Percentiles rank a stretch among this genome's conserved stretches.
Evolutionary conservation across 1,140 invertebrate genomes (phyloP).

Genomic region (Acromyrmex heyeri): DNA sequence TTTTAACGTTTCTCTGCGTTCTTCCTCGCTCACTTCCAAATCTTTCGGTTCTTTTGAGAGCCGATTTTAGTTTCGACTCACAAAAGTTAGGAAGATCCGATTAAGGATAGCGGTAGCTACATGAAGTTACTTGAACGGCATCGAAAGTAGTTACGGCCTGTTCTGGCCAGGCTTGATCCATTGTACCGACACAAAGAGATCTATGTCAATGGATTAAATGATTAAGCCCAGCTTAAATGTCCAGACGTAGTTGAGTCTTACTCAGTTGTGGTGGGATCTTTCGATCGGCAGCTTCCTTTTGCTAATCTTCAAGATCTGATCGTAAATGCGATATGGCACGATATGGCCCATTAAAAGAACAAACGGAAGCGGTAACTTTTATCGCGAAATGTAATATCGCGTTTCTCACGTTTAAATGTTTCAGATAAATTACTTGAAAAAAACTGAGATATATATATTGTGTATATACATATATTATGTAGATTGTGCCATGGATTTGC

Average conservation of each 20-base stretch:
- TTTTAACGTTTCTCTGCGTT: constrained; percentile 34
- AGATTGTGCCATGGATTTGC: not conserved
- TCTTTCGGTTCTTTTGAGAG: constrained; percentile 40
- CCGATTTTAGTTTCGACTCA: constrained; percentile 55
- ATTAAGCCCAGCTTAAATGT: constrained; percentile 64
- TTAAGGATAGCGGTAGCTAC: constrained; percentile 48
- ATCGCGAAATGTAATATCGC: not conserved
- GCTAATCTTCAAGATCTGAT: constrained; percentile 31
- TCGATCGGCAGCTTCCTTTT: constrained; percentile 21
- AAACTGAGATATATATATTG: not conserved
- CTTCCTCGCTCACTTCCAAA: constrained; percentile 38
- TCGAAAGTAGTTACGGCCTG: constrained; percentile 65
- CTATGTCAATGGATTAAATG: constrained; percentile 68
- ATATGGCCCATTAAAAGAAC: constrained; percentile 21
- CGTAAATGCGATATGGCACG: not conserved
- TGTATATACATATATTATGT: too few relatives aligned
- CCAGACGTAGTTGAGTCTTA: constrained; percentile 46
- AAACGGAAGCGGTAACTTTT: constrained; percentile 8
- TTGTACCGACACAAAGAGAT: constrained; percentile 69
- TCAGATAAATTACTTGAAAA: not conserved
- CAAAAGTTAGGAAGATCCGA: constrained; percentile 52
- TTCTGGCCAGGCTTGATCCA: constrained; percentile 53
- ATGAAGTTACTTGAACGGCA: constrained; percentile 31
- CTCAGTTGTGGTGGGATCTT: constrained; percentile 27
- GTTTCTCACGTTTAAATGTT: not conserved